Evolutionary conservation across 2,797 vertebrate species (phyloP).

Genomic region (Sciurus carolinensis): DNA sequence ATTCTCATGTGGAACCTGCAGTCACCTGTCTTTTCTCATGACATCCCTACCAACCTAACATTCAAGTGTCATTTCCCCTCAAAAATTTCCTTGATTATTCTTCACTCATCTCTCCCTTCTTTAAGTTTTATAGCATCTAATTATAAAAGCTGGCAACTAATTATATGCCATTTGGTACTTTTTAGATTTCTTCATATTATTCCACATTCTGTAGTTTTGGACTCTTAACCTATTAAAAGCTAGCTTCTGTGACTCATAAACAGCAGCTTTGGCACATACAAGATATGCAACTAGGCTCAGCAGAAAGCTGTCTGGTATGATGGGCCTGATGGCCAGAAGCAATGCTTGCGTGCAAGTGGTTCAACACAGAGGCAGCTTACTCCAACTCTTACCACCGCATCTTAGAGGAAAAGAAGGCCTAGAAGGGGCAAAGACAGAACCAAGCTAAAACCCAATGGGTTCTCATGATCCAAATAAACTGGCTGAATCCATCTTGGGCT

Average conservation of each 20-base stretch:
- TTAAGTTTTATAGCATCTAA: slow-evolving; percentile 38
- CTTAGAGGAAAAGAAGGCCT: slow-evolving; percentile 45
- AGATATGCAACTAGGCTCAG: not conserved
- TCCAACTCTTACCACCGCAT: not conserved
- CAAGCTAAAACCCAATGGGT: not conserved
- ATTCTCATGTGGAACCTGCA: not conserved
- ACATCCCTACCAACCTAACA: not conserved
- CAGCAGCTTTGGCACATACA: not conserved
- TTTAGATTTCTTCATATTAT: slow-evolving; percentile 40
- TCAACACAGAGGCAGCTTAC: slow-evolving; percentile 49
- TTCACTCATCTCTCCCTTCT: not conserved
- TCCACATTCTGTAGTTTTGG: not conserved
- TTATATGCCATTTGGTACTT: slow-evolving; percentile 26
- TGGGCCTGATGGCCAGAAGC: slow-evolving; percentile 11
- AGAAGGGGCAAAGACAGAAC: not conserved
- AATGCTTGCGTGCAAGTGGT: slow-evolving; percentile 10
- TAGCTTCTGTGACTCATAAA: slow-evolving; percentile 37
- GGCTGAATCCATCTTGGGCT: not conserved
- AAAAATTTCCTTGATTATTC: not conserved
- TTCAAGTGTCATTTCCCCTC: not conserved
- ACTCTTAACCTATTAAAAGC: slow-evolving; percentile 41
- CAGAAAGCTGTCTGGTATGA: not conserved
- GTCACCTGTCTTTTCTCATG: not conserved
- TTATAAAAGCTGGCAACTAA: slow-evolving; percentile 54
- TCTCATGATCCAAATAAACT: slow-evolving; percentile 61